Conservation (phyloP, 1,140 invertebrate species). For the Macrosteles quadrilineatus region DNA sequence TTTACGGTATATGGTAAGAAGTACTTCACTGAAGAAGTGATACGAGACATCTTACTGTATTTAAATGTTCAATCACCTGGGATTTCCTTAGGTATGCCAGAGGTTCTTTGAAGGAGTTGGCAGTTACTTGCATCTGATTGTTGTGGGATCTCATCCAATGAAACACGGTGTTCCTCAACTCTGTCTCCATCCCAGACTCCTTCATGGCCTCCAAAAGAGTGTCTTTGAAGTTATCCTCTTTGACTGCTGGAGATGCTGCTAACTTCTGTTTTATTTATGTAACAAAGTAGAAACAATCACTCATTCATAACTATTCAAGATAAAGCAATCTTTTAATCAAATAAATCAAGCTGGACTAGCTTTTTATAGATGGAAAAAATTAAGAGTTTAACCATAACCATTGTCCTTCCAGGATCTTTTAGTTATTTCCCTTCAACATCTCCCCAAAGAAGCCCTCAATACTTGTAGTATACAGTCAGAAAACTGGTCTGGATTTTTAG, state of each 20-base stretch:
- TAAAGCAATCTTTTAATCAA: slow-evolving; percentile 2
- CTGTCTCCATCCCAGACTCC: slow-evolving; percentile 72
- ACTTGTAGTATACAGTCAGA: too few species aligned
- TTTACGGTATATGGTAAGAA: too few species aligned
- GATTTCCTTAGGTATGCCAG: slow-evolving; percentile 73
- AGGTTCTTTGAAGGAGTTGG: slow-evolving; percentile 50
- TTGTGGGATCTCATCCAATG: slow-evolving; percentile 67
- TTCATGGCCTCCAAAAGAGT: slow-evolving; percentile 72
- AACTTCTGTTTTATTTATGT: slow-evolving; percentile 64
- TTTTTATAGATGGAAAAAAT: too few species aligned
- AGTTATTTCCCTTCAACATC: too few species aligned
- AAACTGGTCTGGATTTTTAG: too few species aligned
- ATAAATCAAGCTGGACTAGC: neutral
- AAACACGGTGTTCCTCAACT: slow-evolving; percentile 79
- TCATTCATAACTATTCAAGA: slow-evolving; percentile 32
- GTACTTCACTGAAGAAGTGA: too few species aligned
- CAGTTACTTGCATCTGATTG: slow-evolving; percentile 38
- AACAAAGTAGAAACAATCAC: slow-evolving; percentile 22
- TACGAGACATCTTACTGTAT: too few species aligned
- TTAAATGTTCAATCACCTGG: slow-evolving; percentile 53
- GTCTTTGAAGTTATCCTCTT: slow-evolving; percentile 73
- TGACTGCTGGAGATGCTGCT: slow-evolving; percentile 69
- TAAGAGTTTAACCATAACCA: too few species aligned
- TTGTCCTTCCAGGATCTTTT: too few species aligned
- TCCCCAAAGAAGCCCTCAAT: too few species aligned